phyloP scores from a whole-genome alignment of 1,140 invertebrate species.

The Helicoverpa zea region DNA sequence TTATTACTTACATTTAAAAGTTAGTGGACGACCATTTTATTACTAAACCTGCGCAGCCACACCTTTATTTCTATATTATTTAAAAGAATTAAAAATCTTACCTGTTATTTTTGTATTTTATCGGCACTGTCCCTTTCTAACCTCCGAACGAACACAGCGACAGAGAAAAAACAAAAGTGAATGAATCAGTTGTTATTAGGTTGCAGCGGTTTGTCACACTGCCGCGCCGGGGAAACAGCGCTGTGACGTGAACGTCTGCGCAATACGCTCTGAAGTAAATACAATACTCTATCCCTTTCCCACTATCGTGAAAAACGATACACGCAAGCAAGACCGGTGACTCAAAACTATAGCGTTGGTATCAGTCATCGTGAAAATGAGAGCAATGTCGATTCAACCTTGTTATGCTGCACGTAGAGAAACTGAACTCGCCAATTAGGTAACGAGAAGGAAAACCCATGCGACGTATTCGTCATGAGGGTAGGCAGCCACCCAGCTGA shows the following conservation, averaged over 20 bases:
- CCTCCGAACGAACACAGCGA: conserved; percentile 47
- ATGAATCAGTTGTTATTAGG: conserved; percentile 44
- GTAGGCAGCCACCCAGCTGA: not conserved
- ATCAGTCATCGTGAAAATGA: conserved; percentile 30
- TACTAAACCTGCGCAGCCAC: conserved; percentile 7
- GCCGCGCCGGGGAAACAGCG: conserved; percentile 47
- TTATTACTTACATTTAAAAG: not conserved
- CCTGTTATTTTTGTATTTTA: conserved; percentile 28
- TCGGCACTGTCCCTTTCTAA: conserved; percentile 44
- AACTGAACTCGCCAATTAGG: not conserved
- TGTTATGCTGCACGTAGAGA: conserved; percentile 20
- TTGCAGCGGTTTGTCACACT: conserved; percentile 51
- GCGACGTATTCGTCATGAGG: not conserved
- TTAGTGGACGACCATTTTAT: conserved; percentile 56
- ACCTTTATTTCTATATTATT: not conserved
- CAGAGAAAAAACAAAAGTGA: conserved; percentile 34
- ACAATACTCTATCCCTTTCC: conserved; percentile 35
- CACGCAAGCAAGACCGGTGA: conserved; percentile 38
- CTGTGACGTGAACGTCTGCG: conserved; percentile 61
- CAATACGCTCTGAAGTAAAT: conserved; percentile 41
- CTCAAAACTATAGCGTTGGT: conserved; percentile 33
- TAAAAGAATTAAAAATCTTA: conserved; percentile 16
- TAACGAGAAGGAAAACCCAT: conserved; percentile 20
- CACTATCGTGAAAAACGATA: not conserved
- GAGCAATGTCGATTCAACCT: conserved; percentile 47